phyloP scores from a whole-genome alignment of 2,888 invertebrate species.

The Girardia tigrina region DNA sequence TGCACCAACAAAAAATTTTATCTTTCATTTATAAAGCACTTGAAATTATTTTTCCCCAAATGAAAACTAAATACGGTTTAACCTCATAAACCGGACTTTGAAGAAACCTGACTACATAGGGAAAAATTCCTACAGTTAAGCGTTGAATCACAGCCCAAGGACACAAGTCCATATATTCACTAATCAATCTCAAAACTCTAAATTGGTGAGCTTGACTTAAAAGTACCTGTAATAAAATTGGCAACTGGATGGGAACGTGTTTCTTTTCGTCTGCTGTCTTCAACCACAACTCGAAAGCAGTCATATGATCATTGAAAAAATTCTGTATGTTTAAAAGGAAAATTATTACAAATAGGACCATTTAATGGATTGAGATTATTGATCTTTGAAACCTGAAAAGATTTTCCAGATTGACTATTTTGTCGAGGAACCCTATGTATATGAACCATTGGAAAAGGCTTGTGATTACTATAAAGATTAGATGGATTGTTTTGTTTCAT shows the following conservation, averaged over 20 bases:
- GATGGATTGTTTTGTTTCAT: too few relatives aligned
- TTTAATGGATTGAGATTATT: neutral
- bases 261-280: slow-evolving; percentile 64
- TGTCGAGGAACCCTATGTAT: neutral
- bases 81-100: slow-evolving; percentile 85
- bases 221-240: slow-evolving; percentile 42
- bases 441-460: too few relatives aligned
- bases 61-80: slow-evolving; percentile 79
- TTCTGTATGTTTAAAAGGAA: slow-evolving; percentile 16
- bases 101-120: slow-evolving; percentile 85
- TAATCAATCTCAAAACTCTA: slow-evolving; percentile 78
- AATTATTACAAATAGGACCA: neutral
- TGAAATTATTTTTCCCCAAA: slow-evolving; percentile 95
- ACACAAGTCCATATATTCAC: slow-evolving; percentile 80
- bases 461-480: too few relatives aligned
- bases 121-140: slow-evolving; percentile 90
- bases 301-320: slow-evolving; percentile 92
- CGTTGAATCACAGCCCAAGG: slow-evolving; percentile 65
- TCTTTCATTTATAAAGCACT: too few relatives aligned
- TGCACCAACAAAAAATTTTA: too few relatives aligned
- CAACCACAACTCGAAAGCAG: slow-evolving; percentile 90
- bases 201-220: slow-evolving; percentile 71
- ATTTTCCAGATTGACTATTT: neutral
- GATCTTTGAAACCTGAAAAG: neutral
- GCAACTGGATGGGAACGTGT: slow-evolving; percentile 59